Evolutionary conservation across 2,797 vertebrate species (phyloP).

Genomic region (Sebastiscus tertius): DNA sequence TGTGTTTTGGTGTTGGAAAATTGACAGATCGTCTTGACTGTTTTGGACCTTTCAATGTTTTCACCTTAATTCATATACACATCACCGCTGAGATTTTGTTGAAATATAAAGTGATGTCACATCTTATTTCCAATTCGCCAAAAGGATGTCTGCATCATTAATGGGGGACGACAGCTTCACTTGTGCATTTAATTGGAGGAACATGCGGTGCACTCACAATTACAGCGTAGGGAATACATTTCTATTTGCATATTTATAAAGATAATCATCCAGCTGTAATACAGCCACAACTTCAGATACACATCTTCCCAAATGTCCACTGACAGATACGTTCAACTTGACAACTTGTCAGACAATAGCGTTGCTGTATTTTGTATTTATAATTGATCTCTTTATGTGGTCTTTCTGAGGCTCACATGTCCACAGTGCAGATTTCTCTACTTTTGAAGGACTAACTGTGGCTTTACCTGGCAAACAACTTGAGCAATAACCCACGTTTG

Average conservation of each 20-base stretch:
- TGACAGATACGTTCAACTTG: not conserved
- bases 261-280: constrained; percentile 21
- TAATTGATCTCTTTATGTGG: not conserved
- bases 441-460: constrained; percentile 2
- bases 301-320: not conserved
- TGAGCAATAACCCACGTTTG: constrained; percentile 30
- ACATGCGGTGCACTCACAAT: constrained; percentile 22
- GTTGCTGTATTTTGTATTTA: not conserved
- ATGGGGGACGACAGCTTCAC: constrained; percentile 11
- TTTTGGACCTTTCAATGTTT: too few species aligned
- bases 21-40: not conserved
- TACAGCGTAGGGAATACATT: constrained; percentile 25
- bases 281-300: constrained; percentile 4
- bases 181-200: constrained; percentile 37
- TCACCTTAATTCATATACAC: not conserved
- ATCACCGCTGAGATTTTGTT: not conserved
- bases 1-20: not conserved
- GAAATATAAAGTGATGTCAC: not conserved
- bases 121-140: not conserved
- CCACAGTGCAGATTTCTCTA: not conserved
- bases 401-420: not conserved
- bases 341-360: not conserved
- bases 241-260: constrained; percentile 45
- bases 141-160: constrained; percentile 15
- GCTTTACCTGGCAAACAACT: constrained; percentile 5